These are phyloP conservation scores for Caenorhabditis panamensis DNA, from an alignment of 2,888 invertebrate species.

Conservation along the genomic window DNA sequence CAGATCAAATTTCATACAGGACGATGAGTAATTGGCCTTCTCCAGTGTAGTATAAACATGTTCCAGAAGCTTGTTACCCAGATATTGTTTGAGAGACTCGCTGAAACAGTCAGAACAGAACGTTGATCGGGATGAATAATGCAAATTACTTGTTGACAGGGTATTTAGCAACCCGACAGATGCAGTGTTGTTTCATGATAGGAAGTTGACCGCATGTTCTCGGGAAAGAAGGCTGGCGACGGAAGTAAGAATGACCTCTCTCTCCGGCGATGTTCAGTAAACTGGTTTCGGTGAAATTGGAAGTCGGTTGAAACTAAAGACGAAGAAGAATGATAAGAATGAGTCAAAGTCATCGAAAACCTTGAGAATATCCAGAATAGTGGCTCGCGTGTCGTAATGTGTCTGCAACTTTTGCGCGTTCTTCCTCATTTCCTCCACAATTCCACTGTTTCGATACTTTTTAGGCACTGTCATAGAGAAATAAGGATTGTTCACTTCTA, in stretches of 20 bases:
- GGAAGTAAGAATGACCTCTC: slow-evolving; percentile 57
- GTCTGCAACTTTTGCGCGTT: slow-evolving; percentile 58
- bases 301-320: slow-evolving; percentile 46
- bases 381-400: slow-evolving; percentile 64
- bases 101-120: too few relatives aligned
- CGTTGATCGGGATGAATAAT: too few relatives aligned
- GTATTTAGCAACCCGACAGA: slow-evolving; percentile 47
- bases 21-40: not conserved
- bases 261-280: slow-evolving; percentile 35
- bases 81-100: not conserved
- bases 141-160: not conserved
- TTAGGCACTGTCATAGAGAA: slow-evolving; percentile 60
- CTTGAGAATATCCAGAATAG: slow-evolving; percentile 59
- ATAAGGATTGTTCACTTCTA: slow-evolving; percentile 65
- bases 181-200: slow-evolving; percentile 62
- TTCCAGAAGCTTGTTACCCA: slow-evolving; percentile 7
- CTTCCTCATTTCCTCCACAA: slow-evolving; percentile 37
- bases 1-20: slow-evolving; percentile 17
- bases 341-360: too few relatives aligned
- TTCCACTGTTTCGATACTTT: slow-evolving; percentile 22
- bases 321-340: too few relatives aligned
- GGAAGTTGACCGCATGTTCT: slow-evolving; percentile 59
- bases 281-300: slow-evolving; percentile 10
- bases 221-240: slow-evolving; percentile 44
- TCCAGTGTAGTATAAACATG: slow-evolving; percentile 11